Evolutionary conservation across 2,888 invertebrate species (phyloP).

Genomic region (Tetrapedia diversipes): DNA sequence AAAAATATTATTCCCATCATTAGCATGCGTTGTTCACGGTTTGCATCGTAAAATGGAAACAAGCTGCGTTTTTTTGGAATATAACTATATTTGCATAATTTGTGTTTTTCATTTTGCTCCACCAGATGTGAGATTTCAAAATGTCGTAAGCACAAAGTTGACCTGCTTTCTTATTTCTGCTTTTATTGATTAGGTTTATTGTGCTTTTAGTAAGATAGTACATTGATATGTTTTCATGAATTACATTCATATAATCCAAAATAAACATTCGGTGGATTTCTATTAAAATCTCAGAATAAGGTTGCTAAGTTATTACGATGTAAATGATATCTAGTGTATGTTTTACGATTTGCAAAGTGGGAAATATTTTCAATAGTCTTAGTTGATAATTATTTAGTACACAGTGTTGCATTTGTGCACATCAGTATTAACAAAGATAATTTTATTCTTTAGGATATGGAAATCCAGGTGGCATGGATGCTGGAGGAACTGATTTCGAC

Average conservation of each 20-base stretch:
- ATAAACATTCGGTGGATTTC: neutral
- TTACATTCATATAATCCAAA: neutral
- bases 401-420: no score
- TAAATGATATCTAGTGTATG: slow-evolving; percentile 16
- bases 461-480: slow-evolving; percentile 91
- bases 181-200: slow-evolving; percentile 13
- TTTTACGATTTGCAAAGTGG: neutral
- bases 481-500: slow-evolving; percentile 91
- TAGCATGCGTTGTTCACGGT: neutral
- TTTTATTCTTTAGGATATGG: slow-evolving; percentile 86
- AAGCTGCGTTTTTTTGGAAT: neutral
- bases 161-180: slow-evolving; percentile 11
- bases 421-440: slow-evolving; percentile 1
- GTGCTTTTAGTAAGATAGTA: neutral
- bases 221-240: neutral
- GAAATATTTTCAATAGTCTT: slow-evolving; percentile 3
- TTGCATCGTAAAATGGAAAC: neutral
- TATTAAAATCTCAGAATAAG: neutral
- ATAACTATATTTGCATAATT: neutral
- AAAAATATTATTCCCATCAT: neutral
- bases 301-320: slow-evolving; percentile 19
- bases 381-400: neutral
- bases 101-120: neutral
- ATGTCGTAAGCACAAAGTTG: slow-evolving; percentile 15
- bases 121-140: slow-evolving; percentile 16